phyloP scores from a whole-genome alignment of 64 coral and sea anemone genomes.

The Actinia equina region DNA sequence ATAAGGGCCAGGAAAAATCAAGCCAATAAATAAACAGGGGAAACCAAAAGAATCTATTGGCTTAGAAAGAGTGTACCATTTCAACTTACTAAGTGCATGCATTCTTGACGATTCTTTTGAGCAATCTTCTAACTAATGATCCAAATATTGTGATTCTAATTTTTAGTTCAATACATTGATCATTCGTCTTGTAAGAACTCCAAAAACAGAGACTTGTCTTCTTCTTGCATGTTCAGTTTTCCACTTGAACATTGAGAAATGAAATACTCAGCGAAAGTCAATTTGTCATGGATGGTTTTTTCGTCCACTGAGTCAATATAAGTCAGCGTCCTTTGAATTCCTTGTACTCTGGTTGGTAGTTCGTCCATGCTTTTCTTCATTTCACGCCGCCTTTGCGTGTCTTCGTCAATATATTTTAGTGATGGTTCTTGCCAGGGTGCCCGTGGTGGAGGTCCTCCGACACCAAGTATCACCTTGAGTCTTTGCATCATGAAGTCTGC shows the following conservation, averaged over 20 bases:
- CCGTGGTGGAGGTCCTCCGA: not conserved
- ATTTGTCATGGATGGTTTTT: not conserved
- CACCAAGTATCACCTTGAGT: not conserved
- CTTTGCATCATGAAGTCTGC: constrained; percentile 62
- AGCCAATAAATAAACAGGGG: too few relatives aligned
- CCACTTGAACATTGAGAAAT: not conserved
- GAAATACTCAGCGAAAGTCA: not conserved
- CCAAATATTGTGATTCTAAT: too few relatives aligned
- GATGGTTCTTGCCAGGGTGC: not conserved
- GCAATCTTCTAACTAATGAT: too few relatives aligned
- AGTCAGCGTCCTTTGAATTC: not conserved
- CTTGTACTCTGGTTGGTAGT: not conserved
- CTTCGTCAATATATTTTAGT: not conserved
- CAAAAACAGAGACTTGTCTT: not conserved
- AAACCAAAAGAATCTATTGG: too few relatives aligned
- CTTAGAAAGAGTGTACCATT: too few relatives aligned
- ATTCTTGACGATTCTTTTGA: too few relatives aligned
- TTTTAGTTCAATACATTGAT: not conserved
- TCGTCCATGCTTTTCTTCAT: not conserved
- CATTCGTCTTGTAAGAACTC: not conserved
- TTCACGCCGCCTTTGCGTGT: not conserved
- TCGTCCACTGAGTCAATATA: not conserved
- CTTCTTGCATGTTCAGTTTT: not conserved
- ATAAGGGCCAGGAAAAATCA: too few relatives aligned
- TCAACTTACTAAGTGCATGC: too few relatives aligned